These are phyloP conservation scores for Sthenelais limicola DNA, from an alignment of 2,888 invertebrate species.

Conservation along the genomic window DNA sequence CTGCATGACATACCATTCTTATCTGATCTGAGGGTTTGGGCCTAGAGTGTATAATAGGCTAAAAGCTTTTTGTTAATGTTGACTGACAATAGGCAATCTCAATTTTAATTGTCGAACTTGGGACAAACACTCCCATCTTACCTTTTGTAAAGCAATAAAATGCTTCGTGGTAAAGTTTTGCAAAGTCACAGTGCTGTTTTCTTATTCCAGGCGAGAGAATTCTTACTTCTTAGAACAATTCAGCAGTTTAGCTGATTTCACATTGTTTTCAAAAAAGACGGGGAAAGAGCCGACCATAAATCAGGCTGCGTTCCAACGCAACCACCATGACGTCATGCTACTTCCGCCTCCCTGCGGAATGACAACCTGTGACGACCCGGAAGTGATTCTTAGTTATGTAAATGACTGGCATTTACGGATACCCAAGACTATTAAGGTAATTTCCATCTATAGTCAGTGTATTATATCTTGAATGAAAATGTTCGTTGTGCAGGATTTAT, in stretches of 20 bases:
- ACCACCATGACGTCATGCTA: slow-evolving; percentile 52
- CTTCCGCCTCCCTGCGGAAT: slow-evolving; percentile 63
- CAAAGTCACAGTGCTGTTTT: too few species aligned
- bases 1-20: too few species aligned
- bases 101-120: too few species aligned
- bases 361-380: slow-evolving; percentile 67
- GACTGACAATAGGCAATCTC: neutral
- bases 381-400: slow-evolving; percentile 58
- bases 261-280: neutral
- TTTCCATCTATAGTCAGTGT: neutral
- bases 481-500: too few species aligned
- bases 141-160: too few species aligned
- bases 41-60: neutral
- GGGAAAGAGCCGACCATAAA: slow-evolving; percentile 1
- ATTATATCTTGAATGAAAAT: too few species aligned
- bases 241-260: neutral
- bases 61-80: neutral
- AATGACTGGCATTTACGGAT: slow-evolving; percentile 51
- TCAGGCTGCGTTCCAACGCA: slow-evolving; percentile 16
- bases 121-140: too few species aligned
- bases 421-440: slow-evolving; percentile 54
- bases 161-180: too few species aligned
- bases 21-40: too few species aligned
- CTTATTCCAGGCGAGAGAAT: too few species aligned
- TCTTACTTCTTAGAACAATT: too few species aligned